Conservation (phyloP, 2,113 vertebrate genomes). For the Suncus etruscus region DNA sequence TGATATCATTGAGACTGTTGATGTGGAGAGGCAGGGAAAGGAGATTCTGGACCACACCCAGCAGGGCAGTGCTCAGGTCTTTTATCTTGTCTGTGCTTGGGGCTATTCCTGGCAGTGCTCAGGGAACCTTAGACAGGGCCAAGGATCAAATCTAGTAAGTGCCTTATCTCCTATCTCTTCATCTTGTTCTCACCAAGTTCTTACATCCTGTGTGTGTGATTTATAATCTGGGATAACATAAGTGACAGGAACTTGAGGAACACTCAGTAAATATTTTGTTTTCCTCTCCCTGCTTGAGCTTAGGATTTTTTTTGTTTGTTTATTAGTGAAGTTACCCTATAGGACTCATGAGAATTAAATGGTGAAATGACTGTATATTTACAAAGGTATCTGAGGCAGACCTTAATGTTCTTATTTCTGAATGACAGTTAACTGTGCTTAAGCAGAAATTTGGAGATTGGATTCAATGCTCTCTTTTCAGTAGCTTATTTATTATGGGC, state of each 20-base stretch:
- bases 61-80: too few relatives aligned
- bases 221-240: neutral
- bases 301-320: neutral
- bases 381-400: neutral
- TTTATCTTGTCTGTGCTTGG: too few relatives aligned
- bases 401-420: neutral
- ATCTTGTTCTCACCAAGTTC: neutral
- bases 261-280: slow-evolving; percentile 1
- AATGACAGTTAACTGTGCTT: neutral
- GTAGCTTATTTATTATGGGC: neutral
- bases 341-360: neutral
- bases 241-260: neutral
- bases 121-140: too few relatives aligned
- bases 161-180: too few relatives aligned
- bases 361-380: neutral
- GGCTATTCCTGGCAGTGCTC: too few relatives aligned
- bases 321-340: neutral
- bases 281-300: neutral
- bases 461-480: neutral
- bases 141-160: too few relatives aligned
- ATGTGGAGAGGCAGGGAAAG: too few relatives aligned
- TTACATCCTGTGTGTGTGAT: neutral
- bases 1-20: neutral
- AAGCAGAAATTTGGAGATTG: neutral
- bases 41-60: too few relatives aligned